Percentiles rank a stretch among this genome's conserved stretches.
Conservation (phyloP, 2,797 vertebrate genomes). For the Lithobates pipiens region DNA sequence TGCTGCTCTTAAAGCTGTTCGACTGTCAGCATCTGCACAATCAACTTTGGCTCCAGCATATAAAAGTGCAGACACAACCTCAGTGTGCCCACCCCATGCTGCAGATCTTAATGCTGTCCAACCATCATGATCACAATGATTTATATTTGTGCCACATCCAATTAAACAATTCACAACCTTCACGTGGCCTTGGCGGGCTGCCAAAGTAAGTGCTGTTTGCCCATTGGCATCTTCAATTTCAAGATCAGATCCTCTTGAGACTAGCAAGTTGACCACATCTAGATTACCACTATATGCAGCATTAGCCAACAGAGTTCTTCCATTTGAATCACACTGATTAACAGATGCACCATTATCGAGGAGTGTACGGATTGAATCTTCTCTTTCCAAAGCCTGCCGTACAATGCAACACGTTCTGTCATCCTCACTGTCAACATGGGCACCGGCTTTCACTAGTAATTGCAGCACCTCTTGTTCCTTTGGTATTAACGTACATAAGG, state of each 20-base stretch:
- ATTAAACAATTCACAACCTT: slow-evolving; percentile 97
- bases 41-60: slow-evolving; percentile 96
- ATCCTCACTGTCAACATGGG: slow-evolving; percentile 93
- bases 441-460: slow-evolving; percentile 94
- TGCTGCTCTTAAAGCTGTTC: slow-evolving; percentile 93
- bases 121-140: slow-evolving; percentile 95
- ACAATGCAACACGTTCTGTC: slow-evolving; percentile 92
- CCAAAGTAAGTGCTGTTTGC: slow-evolving; percentile 94
- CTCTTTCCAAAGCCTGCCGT: slow-evolving; percentile 93
- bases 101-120: slow-evolving; percentile 96
- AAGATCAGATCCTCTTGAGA: slow-evolving; percentile 90
- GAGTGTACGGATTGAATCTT: slow-evolving; percentile 94
- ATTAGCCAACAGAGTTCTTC: slow-evolving; percentile 90
- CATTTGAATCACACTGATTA: slow-evolving; percentile 92
- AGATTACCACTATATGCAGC: slow-evolving; percentile 95
- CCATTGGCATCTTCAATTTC: slow-evolving; percentile 93
- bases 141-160: slow-evolving; percentile 91
- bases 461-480: slow-evolving; percentile 97
- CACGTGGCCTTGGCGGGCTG: slow-evolving; percentile 95
- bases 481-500: slow-evolving; percentile 90
- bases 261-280: slow-evolving; percentile 92
- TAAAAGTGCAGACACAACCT: slow-evolving; percentile 96
- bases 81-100: slow-evolving; percentile 96
- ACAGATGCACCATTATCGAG: slow-evolving; percentile 93
- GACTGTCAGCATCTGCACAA: slow-evolving; percentile 92